Evolutionary conservation across 2,888 invertebrate species (phyloP), one percentile per base, ranked within the genome.

Genomic region (Stramonita haemastoma): DNA sequence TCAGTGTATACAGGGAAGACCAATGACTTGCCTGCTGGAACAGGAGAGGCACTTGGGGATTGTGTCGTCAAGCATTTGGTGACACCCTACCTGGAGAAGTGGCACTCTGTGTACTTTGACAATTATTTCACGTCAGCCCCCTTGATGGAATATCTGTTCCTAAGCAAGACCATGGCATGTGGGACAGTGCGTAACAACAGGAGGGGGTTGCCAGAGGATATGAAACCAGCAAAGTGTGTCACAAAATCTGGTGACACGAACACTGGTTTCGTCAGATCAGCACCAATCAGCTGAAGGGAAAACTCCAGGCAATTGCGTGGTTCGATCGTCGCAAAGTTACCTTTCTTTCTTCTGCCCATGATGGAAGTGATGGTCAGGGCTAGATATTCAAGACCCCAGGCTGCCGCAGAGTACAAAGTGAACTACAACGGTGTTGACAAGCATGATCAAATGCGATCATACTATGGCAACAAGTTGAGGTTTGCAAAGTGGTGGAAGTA

Each of bases 391-490:
- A n/a, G 79, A 6, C 87, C 87, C 19, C 34, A 13, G 32, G 87
- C 87, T 6, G 66, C 73, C 4, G 29, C n/a, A 36, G 66, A 87
- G 4, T 87, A 87, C 34, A 87, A 73, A 2, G 2, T 22, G 26
- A 32, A 73, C 46, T 87, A 87, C 22, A 66, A 66, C 73, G 87
- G 73, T 70, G 87, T 87, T 13, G 87, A 87, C 73, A 87, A 87
- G 36, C 57, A 87, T 36, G 73, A 73, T 34, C 87, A 87, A 66
- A 70, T 60, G 36, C 83, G 60, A 36, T 79, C 34, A 26, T 83
- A 88, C 32, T 88, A 83, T 60, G 36, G 46, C 26, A 15, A 36
- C 22, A 56, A 56, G 29, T 73, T 32, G 60, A 86, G 32, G 32
- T 79, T 66, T n/a, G 22, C 26, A 32, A 87, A 73, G 36, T 73